These are phyloP conservation scores for Teleiodes luculella DNA, from an alignment of 2,888 invertebrate species.

Conservation along the genomic window DNA sequence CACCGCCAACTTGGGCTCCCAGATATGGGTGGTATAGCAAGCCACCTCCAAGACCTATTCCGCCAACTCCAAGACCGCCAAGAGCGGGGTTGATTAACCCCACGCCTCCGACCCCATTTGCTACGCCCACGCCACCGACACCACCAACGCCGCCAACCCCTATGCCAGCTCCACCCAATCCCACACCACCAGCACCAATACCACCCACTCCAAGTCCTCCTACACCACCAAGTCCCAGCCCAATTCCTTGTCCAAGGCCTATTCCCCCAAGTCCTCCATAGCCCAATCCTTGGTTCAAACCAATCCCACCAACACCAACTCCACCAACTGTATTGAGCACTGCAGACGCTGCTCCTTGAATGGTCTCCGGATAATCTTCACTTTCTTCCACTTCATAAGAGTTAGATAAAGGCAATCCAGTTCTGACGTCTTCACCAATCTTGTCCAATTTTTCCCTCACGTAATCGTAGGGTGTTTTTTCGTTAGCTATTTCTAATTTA, in stretches of 20 bases:
- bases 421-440: conserved; percentile 47
- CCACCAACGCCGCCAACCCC: conserved; percentile 23
- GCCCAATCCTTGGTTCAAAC: conserved; percentile 32
- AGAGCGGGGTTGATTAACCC: conserved; percentile 55
- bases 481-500: conserved; percentile 56
- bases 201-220: conserved; percentile 41
- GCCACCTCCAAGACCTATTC: conserved; percentile 45
- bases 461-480: conserved; percentile 70
- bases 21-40: conserved; percentile 62
- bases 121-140: conserved; percentile 32
- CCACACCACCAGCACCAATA: conserved; percentile 12
- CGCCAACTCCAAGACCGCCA: conserved; percentile 48
- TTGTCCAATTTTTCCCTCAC: conserved; percentile 62
- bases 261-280: conserved; percentile 31
- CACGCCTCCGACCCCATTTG: conserved; percentile 36
- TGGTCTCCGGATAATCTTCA: conserved; percentile 74
- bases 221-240: conserved; percentile 32
- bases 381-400: conserved; percentile 80
- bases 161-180: conserved; percentile 22
- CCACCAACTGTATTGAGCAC: conserved; percentile 58
- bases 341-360: conserved; percentile 65
- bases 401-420: conserved; percentile 63
- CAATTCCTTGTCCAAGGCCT: conserved; percentile 25
- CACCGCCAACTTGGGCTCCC: conserved; percentile 62
- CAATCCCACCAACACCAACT: conserved; percentile 38